Conservation (phyloP, 2,797 vertebrate genomes). For the Typhlichthys eigenmanni region DNA sequence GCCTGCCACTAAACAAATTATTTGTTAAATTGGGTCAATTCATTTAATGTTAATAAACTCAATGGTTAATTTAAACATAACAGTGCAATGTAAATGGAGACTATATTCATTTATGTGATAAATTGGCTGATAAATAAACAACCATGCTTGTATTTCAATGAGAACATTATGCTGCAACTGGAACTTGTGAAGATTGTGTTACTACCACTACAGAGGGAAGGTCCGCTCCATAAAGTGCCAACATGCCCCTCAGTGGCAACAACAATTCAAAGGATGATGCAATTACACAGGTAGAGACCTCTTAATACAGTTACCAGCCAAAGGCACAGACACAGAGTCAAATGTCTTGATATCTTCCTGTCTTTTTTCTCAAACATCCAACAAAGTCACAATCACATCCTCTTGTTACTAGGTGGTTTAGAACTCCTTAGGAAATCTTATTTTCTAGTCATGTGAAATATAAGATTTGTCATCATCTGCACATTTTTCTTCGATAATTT, state of each 20-base stretch:
- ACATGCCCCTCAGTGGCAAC: constrained; percentile 17
- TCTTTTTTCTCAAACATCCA: constrained; percentile 28
- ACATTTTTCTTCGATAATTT: constrained; percentile 3
- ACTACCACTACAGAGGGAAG: not conserved
- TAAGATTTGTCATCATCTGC: not conserved
- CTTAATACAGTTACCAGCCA: constrained; percentile 17
- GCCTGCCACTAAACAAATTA: no score
- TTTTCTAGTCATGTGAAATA: constrained; percentile 11
- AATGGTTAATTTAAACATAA: no score
- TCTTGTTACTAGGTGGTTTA: constrained; percentile 19
- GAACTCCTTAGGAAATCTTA: constrained; percentile 22
- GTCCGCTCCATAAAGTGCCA: constrained; percentile 15
- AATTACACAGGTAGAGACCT: constrained; percentile 14
- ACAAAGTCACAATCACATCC: constrained; percentile 29
- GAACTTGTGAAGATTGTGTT: constrained; percentile 10
- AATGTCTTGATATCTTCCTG: not conserved
- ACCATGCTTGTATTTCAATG: no score
- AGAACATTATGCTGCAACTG: not conserved
- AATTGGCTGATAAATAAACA: no score
- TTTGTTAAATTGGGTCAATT: no score
- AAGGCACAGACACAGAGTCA: constrained; percentile 3
- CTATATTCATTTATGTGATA: not conserved
- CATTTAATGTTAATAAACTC: no score
- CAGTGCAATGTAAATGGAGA: no score
- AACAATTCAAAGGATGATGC: constrained; percentile 7